phyloP scores from a whole-genome alignment of 2,888 invertebrate genomes.

The Brachycybe producta region DNA sequence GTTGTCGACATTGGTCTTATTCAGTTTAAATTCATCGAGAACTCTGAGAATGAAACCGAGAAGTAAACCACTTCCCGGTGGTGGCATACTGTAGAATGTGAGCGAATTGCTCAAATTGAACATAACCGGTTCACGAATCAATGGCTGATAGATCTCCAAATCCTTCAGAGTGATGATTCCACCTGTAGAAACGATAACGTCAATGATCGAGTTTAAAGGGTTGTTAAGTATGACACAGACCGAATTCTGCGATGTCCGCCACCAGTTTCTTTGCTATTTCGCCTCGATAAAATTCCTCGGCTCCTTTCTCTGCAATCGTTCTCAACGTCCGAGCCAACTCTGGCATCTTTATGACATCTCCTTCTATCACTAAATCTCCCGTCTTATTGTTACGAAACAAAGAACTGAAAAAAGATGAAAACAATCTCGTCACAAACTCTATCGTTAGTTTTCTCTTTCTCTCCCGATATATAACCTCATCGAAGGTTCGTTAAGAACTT shows the following conservation, averaged over 20 bases:
- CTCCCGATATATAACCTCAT: slow-evolving; percentile 40
- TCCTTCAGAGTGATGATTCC: slow-evolving; percentile 31
- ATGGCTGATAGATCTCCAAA: slow-evolving; percentile 27
- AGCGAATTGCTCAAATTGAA: slow-evolving; percentile 46
- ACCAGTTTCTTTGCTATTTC: slow-evolving; percentile 51
- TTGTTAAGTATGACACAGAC: slow-evolving; percentile 27
- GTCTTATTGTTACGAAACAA: slow-evolving; percentile 46
- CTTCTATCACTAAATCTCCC: slow-evolving; percentile 46
- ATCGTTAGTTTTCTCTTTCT: slow-evolving; percentile 2
- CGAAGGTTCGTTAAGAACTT: slow-evolving; percentile 46
- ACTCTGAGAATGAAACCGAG: slow-evolving; percentile 69
- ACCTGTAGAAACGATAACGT: slow-evolving; percentile 27
- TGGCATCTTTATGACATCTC: slow-evolving; percentile 50
- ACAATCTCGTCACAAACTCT: neutral
- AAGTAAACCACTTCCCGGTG: slow-evolving; percentile 73
- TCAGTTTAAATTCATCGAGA: slow-evolving; percentile 35
- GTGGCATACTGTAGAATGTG: slow-evolving; percentile 62
- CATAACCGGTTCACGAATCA: slow-evolving; percentile 41
- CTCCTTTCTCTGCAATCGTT: slow-evolving; percentile 52
- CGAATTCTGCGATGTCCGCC: slow-evolving; percentile 51
- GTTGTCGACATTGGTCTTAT: neutral
- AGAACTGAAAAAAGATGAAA: slow-evolving; percentile 16
- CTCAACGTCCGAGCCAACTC: slow-evolving; percentile 55
- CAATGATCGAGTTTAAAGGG: neutral
- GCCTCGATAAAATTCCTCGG: slow-evolving; percentile 61